A percentile compares a stretch with the other conserved stretches of the same genome.
phyloP scores from a whole-genome alignment of 2,888 invertebrate genomes.

The Amphipyra berbera region DNA sequence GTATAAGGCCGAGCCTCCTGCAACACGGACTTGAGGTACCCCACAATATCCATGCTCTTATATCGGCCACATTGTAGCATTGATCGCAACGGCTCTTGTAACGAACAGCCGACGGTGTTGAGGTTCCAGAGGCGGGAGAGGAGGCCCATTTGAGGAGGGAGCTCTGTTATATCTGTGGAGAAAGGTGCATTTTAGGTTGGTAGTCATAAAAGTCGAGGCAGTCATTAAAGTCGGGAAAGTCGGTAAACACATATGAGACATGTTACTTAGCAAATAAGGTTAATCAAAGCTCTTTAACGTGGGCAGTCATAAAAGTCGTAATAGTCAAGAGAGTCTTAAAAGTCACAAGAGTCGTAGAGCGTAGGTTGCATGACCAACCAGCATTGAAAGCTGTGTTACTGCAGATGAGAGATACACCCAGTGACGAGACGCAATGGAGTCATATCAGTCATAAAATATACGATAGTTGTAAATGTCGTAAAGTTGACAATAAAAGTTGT shows the following conservation, averaged over 20 bases:
- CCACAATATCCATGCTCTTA: slow-evolving; percentile 98
- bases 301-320: background rate
- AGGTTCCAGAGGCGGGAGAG: slow-evolving; percentile 98
- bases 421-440: no score
- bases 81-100: slow-evolving; percentile 95
- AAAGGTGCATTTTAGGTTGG: slow-evolving; percentile 12
- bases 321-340: background rate
- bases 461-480: no score
- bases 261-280: no score
- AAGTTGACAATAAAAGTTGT: no score
- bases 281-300: no score
- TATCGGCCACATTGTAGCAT: slow-evolving; percentile 98
- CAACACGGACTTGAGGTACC: slow-evolving; percentile 95
- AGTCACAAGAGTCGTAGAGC: background rate
- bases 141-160: slow-evolving; percentile 98
- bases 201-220: background rate
- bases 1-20: slow-evolving; percentile 98
- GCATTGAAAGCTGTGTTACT: no score
- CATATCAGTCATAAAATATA: no score
- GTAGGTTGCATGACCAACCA: no score
- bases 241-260: background rate
- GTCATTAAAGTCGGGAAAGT: background rate
- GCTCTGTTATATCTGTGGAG: slow-evolving; percentile 93
- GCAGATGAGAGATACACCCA: no score
- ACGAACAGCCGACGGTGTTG: slow-evolving; percentile 96